Evolutionary conservation across 2,113 vertebrate genomes (phyloP).

Genomic region (Urocolius indicus): DNA sequence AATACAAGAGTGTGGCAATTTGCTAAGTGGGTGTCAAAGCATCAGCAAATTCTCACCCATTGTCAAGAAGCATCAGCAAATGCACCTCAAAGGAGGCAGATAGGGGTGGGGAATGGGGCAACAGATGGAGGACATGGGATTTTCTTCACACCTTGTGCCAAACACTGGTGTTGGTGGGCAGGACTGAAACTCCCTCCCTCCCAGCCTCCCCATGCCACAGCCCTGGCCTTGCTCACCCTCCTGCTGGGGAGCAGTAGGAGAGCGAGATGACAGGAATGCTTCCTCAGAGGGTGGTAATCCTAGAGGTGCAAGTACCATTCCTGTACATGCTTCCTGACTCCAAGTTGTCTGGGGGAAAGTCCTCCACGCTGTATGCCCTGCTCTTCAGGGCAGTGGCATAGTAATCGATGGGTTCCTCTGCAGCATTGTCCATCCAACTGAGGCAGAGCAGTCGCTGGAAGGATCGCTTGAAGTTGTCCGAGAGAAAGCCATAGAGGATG

Average conservation of each 20-base stretch:
- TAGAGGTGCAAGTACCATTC: slow-evolving; percentile 89
- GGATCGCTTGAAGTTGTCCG: slow-evolving; percentile 91
- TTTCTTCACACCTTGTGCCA: neutral
- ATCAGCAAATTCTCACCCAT: neutral
- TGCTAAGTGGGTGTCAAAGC: neutral
- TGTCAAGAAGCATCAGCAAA: neutral
- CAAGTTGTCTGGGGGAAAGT: slow-evolving; percentile 86
- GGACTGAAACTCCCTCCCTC: neutral
- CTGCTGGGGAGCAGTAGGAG: neutral
- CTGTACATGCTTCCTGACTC: slow-evolving; percentile 84
- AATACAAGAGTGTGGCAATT: neutral
- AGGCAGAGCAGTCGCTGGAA: slow-evolving; percentile 91
- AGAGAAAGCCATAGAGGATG: slow-evolving; percentile 91
- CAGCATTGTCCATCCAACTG: slow-evolving; percentile 89
- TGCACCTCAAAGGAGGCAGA: neutral
- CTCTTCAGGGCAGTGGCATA: slow-evolving; percentile 91
- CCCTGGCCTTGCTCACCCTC: neutral
- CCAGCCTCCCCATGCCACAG: neutral
- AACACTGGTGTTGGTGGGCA: neutral
- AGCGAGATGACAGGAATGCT: neutral
- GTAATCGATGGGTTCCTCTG: slow-evolving; percentile 91
- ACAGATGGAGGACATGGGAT: neutral
- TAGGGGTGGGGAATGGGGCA: neutral
- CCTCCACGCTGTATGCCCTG: slow-evolving; percentile 88
- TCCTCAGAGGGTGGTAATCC: slow-evolving; percentile 83